Conservation (phyloP, 2,797 vertebrate genomes). For the Pantherophis vulpinus region DNA sequence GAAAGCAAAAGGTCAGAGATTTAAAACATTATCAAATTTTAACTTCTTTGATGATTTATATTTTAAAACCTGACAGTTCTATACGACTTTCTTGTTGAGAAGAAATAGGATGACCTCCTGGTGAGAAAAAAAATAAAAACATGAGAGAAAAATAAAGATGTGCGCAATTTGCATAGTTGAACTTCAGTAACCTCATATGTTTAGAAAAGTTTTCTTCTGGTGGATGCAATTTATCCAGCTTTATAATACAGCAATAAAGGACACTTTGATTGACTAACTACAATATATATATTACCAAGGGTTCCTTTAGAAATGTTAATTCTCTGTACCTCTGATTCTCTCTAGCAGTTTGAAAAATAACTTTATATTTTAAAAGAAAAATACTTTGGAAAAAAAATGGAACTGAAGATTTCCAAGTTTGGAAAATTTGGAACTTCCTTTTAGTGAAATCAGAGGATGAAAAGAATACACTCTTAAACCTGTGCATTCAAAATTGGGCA, state of each 20-base stretch:
- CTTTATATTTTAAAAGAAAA: neutral
- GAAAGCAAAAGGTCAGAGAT: slow-evolving; percentile 64
- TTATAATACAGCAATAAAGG: neutral
- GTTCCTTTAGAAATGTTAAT: neutral
- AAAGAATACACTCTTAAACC: neutral
- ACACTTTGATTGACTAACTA: neutral
- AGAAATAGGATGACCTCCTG: neutral
- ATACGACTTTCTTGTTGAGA: neutral
- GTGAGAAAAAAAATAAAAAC: slow-evolving; percentile 10
- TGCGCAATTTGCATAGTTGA: neutral
- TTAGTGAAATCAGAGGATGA: neutral
- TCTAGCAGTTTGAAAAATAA: neutral
- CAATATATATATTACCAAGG: neutral
- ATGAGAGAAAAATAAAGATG: neutral
- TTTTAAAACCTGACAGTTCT: neutral
- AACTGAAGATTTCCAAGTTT: neutral
- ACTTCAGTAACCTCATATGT: neutral
- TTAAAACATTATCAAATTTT: slow-evolving; percentile 63
- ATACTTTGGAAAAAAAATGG: neutral
- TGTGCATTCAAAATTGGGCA: neutral
- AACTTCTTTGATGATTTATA: slow-evolving; percentile 42
- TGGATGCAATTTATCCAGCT: neutral
- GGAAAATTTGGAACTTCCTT: neutral
- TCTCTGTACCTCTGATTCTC: neutral
- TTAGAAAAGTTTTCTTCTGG: neutral